phyloP scores from a whole-genome alignment of 1,140 invertebrate genomes.

The Drosophila mauritiana region DNA sequence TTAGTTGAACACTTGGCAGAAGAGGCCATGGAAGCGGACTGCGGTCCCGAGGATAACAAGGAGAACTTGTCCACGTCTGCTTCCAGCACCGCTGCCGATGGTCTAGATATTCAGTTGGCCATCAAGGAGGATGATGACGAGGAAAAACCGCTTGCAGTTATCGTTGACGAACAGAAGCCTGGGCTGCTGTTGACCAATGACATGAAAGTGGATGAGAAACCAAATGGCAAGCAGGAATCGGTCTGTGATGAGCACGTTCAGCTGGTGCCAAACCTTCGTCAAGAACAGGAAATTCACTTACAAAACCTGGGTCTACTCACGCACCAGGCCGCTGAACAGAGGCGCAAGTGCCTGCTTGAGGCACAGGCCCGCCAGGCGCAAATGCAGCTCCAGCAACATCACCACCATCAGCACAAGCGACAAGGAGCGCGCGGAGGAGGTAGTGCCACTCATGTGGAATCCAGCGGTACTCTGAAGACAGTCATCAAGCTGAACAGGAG shows the following conservation, averaged over 20 bases:
- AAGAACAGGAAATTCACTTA: slow-evolving; percentile 87
- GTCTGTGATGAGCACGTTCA: slow-evolving; percentile 57
- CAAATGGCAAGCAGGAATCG: slow-evolving; percentile 26
- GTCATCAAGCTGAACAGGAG: slow-evolving; percentile 90
- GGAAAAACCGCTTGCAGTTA: slow-evolving; percentile 43
- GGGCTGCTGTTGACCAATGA: slow-evolving; percentile 13
- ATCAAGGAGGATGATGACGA: slow-evolving; percentile 49
- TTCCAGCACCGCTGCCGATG: slow-evolving; percentile 11
- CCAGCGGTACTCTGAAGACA: slow-evolving; percentile 91
- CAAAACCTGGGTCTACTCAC: slow-evolving; percentile 88
- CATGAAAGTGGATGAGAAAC: slow-evolving; percentile 33
- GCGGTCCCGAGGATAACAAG: slow-evolving; percentile 68
- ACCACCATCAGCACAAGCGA: slow-evolving; percentile 81
- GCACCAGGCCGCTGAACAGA: slow-evolving; percentile 86
- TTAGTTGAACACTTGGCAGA: slow-evolving; percentile 7
- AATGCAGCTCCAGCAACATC: slow-evolving; percentile 59
- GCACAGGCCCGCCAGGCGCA: slow-evolving; percentile 68
- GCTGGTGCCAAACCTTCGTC: slow-evolving; percentile 67
- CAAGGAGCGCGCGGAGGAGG: slow-evolving; percentile 75
- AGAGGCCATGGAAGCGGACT: slow-evolving; percentile 3
- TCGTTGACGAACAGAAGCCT: slow-evolving; percentile 37
- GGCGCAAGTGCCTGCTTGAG: slow-evolving; percentile 85
- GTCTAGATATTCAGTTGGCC: slow-evolving; percentile 28
- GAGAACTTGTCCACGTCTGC: slow-evolving; percentile 62
- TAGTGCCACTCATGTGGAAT: slow-evolving; percentile 84